Base-by-base conservation (phyloP, 2,113 vertebrate genomes). In the Mus pahari region DNA sequence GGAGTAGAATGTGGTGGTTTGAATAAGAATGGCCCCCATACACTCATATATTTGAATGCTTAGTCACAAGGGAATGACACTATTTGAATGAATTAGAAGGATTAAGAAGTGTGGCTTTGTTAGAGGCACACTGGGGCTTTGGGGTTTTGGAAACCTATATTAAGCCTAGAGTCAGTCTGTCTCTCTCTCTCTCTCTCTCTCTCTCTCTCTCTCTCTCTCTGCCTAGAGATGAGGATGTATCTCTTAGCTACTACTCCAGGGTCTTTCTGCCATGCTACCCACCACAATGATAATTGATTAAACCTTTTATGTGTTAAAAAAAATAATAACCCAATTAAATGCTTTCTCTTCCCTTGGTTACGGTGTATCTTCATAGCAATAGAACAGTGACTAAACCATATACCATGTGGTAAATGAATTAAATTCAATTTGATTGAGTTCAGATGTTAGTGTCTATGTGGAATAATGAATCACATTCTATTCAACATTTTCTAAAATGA, bases 391-490 rank as follows among this genome's bases (percentile, higher is more conserved):
- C n/a, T 26, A 62, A 62, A 62, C 39, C 22, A 28, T 62, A 39
- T 91, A 71, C 89, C 95, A 92, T 95, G 95, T 96, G 96, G 89
- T 79, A 82, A 70, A 86, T 31, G 83, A 94, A 90, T 95, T 96
- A 94, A 78, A 91, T 58, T 93, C 68, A 71, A 20, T 94, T 91
- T 96, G 96, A 97, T 96, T 86, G 89, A 97, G 33, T 95, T 94
- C 97, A 97, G 94, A 94, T 98, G 97, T 91, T 96, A 90, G 53
- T 94, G 86, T 79, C 89, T 95, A 95, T 16, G 50, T 94, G 53
- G 86, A 91, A 92, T 92, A 97, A 97, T 97, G 91, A 97, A 95
- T 97, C 92, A 95, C 7, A 31, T 93, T 96, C 81, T 95, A 97
- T 96, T 95, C 73, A 91, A 77, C 92, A 92, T 95, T 91, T 90